These are phyloP conservation scores for Heliangelus exortis DNA, from an alignment of 2,797 vertebrate genomes.

Conservation along the genomic window DNA sequence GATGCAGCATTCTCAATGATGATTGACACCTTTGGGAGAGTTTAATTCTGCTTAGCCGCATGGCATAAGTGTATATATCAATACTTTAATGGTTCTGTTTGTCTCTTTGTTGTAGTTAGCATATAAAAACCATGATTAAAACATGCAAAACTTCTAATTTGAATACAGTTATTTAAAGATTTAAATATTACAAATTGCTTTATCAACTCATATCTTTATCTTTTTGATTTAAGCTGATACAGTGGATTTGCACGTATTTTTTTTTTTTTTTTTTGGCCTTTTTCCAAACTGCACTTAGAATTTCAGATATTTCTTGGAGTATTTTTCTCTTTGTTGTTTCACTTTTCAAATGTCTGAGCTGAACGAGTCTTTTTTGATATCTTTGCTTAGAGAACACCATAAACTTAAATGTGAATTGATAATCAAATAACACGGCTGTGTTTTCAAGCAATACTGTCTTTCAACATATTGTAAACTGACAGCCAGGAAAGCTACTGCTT, in stretches of 20 bases:
- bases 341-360: neutral
- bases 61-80: neutral
- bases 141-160: neutral
- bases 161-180: neutral
- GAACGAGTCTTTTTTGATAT: neutral
- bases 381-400: neutral
- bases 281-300: neutral
- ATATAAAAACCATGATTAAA: neutral
- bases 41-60: rapidly evolving
- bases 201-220: neutral
- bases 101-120: neutral
- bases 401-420: neutral
- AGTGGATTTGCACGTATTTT: neutral
- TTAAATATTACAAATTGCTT: neutral
- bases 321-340: neutral
- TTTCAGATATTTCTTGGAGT: neutral
- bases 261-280: neutral
- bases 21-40: neutral
- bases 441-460: neutral
- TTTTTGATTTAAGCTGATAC: neutral
- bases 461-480: neutral
- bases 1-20: neutral
- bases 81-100: neutral
- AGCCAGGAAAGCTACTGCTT: neutral
- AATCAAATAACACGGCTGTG: neutral